A percentile compares a stretch with the other conserved stretches of the same genome.
These are phyloP conservation scores for Huso huso DNA, from an alignment of 2,797 vertebrate genomes.

Conservation along the genomic window DNA sequence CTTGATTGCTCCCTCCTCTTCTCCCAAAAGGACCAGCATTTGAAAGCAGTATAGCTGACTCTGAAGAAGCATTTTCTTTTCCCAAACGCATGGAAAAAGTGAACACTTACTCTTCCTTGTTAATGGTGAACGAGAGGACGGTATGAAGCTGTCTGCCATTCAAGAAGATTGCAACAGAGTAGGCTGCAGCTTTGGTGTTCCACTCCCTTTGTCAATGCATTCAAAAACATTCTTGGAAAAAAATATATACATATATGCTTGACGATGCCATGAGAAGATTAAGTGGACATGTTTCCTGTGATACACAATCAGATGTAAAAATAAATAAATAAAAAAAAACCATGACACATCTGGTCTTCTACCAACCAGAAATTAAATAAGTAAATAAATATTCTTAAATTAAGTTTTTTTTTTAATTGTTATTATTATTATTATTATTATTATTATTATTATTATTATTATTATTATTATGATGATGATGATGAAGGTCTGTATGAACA, in stretches of 20 bases:
- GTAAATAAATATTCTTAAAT: constrained; percentile 69
- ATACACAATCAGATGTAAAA: constrained; percentile 84
- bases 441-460: constrained; percentile 74
- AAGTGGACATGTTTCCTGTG: constrained; percentile 66
- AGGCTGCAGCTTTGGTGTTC: constrained; percentile 34
- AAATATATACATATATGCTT: constrained; percentile 44
- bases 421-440: constrained; percentile 9
- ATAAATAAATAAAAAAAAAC: constrained; percentile 20
- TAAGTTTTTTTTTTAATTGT: constrained; percentile 40
- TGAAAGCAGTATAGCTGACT: constrained; percentile 34
- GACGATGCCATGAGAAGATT: constrained; percentile 58
- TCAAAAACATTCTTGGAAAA: constrained; percentile 26
- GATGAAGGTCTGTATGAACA: constrained; percentile 58
- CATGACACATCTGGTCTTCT: constrained; percentile 35
- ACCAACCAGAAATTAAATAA: constrained; percentile 63
- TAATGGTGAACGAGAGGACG: constrained; percentile 27
- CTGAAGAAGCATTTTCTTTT: constrained; percentile 6
- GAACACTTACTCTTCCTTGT: constrained; percentile 6
- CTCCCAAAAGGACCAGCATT: constrained; percentile 25
- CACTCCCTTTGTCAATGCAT: constrained; percentile 33
- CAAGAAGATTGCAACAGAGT: constrained; percentile 41
- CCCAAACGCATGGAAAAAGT: constrained; percentile 8
- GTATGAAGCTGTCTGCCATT: constrained; percentile 25
- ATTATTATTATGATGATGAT: too few relatives aligned
- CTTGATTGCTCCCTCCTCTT: constrained; percentile 42